A percentile compares a stretch with the other conserved stretches of the same genome.
phyloP scores from a whole-genome alignment of 2,888 invertebrate species.

The Dermolepida albohirtum region DNA sequence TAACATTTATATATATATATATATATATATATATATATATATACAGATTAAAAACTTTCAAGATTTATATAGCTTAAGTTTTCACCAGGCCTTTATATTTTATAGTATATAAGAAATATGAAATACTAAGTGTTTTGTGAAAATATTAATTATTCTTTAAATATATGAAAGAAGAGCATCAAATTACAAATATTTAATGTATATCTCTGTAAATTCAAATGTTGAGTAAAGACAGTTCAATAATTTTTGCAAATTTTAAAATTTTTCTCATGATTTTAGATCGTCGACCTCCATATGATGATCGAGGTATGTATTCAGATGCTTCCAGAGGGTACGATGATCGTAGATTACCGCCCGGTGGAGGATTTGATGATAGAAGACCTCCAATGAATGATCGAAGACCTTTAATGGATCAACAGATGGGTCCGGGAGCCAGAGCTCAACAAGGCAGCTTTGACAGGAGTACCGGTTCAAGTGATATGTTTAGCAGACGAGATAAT shows the following conservation, averaged over 20 bases:
- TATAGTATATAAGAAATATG: too few species aligned
- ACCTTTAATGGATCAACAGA: conserved; percentile 55
- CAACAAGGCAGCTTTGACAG: conserved; percentile 49
- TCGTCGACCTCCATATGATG: conserved; percentile 48
- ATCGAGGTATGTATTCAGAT: conserved; percentile 47
- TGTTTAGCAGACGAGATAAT: conserved; percentile 60
- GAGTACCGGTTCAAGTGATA: conserved; percentile 54
- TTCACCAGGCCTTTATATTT: too few species aligned
- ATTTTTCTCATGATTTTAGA: conserved; percentile 41
- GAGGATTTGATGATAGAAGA: conserved; percentile 55
- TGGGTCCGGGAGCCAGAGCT: conserved; percentile 44
- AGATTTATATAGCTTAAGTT: too few species aligned
- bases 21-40: too few species aligned
- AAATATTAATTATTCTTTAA: too few species aligned
- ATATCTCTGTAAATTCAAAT: too few species aligned
- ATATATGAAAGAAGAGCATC: not conserved
- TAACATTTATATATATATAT: not conserved
- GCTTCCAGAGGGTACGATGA: conserved; percentile 54
- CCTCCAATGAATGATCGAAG: conserved; percentile 53
- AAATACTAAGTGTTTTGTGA: not conserved
- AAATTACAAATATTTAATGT: not conserved
- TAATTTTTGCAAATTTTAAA: too few species aligned
- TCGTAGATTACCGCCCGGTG: conserved; percentile 49
- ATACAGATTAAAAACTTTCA: too few species aligned
- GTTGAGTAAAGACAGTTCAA: too few species aligned